Base-by-base conservation (phyloP, 2,888 invertebrate genomes). In the Patella depressa region DNA sequence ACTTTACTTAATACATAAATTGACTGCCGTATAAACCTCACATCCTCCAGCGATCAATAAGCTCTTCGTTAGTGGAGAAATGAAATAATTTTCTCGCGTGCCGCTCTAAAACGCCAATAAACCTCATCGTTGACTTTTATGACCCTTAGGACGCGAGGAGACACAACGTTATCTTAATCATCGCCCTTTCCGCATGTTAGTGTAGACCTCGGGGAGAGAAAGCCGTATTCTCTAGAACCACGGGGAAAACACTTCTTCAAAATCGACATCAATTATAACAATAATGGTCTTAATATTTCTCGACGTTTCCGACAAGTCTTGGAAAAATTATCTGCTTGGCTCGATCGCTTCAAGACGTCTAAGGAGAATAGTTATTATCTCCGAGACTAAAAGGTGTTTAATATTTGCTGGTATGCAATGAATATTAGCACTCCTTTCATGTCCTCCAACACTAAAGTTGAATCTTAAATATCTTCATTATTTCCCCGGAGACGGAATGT, bases 1-100 rank as follows among this genome's bases (percentile, higher is more conserved):
- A 79, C 79, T 79, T 79, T 77, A 77, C 74, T 79, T 77, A 77
- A 77, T 72, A 74, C 76, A 69, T 74, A 77, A 74, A 79, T 77
- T 79, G 79, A 79, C 77, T 79, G 70, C 72, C 34, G 76, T 74
- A 79, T 79, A 79, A 79, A 79, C 79, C 77, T 75, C 74, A 59
- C 70, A 59, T 74, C 71, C 73, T 15, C 17, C 53, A 34, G 24
- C 73, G 72, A 73, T 77, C 77, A 73, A 77, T 77, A 73, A 73
- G 34, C 55, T 24, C 55, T 24, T 45, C 71, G 74, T 34, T 74
- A 71, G 74, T 71, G 71, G 55, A 59, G 74, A 70, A 74, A 74
- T 78, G 77, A 78, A 78, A 78, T 78, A 74, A 74, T 78, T 78
- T 78, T 78, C 73, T 53, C 57, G 77, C 77, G 70, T 78, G 73